Conservation (phyloP, 2,888 invertebrate genomes). For the Allophyes oxyacanthae region DNA sequence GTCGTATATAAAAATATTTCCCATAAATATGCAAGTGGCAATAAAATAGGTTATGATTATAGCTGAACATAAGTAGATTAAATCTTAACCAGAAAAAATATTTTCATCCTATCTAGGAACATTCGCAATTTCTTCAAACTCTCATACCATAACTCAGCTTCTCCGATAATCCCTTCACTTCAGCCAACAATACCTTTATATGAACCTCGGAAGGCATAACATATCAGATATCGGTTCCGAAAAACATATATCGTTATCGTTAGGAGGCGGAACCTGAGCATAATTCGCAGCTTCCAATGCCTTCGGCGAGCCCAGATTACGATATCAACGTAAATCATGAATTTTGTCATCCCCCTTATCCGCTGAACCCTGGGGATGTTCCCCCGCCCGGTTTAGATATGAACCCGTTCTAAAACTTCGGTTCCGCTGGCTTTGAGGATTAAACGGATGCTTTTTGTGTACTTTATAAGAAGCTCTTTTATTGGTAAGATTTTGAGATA, state of each 20-base stretch:
- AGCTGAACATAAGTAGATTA: too few relatives aligned
- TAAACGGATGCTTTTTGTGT: slow-evolving; percentile 24
- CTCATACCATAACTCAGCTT: slow-evolving; percentile 2
- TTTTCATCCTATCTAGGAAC: too few relatives aligned
- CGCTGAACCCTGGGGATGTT: slow-evolving; percentile 34
- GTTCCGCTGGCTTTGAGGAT: slow-evolving; percentile 35
- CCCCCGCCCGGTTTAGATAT: slow-evolving; percentile 34
- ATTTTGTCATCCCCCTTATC: slow-evolving; percentile 54
- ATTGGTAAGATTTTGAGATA: not conserved
- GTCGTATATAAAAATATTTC: too few relatives aligned
- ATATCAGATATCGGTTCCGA: slow-evolving; percentile 44
- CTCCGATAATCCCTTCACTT: slow-evolving; percentile 29
- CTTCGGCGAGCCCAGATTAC: slow-evolving; percentile 55
- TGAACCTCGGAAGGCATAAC: slow-evolving; percentile 33
- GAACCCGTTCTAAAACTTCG: slow-evolving; percentile 26
- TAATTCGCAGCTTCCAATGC: slow-evolving; percentile 59
- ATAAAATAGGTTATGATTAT: too few relatives aligned
- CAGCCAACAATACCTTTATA: slow-evolving; percentile 35
- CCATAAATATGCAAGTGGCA: too few relatives aligned
- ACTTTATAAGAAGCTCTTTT: slow-evolving; percentile 5
- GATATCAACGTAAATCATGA: slow-evolving; percentile 60
- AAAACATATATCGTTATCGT: slow-evolving; percentile 49
- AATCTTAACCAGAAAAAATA: too few relatives aligned
- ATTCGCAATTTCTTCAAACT: slow-evolving; percentile 10
- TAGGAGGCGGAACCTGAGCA: slow-evolving; percentile 45